Base-by-base conservation (phyloP, 2,888 invertebrate genomes). In the Agrochola lychnidis region DNA sequence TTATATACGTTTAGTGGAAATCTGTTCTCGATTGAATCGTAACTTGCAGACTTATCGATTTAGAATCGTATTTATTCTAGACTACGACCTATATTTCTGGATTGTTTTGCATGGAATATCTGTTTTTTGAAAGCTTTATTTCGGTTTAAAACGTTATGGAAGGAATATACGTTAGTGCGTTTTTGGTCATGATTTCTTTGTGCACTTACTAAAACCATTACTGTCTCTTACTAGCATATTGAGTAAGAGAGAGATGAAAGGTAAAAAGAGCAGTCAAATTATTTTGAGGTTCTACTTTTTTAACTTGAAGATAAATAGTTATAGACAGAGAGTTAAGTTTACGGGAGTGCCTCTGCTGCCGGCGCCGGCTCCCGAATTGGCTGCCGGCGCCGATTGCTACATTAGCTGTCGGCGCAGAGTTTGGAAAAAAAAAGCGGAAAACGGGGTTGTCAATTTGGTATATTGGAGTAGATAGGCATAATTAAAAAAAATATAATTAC, bases 11-110 rank as follows among this genome's bases (percentile, higher is more conserved):
- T 86, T 84, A 82, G 83, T 77, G 87, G 67, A 78, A 87, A 86
- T 84, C 84, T 86, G 85, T 79, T 82, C 81, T 73, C 87, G 56
- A 84, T 80, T 84, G 82, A 82, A 87, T 76, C 84, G 87, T 89
- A 87, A 88, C 87, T 86, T 70, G 77, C 76, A 87, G 88, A 78
- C 76, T 87, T 83, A 86, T 79, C 83, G 86, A 86, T 81, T 76
- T 73, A 45, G 63, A 77, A 76, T 76, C 80, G 69, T 76, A 87
- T 87, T 85, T 81, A 73, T 79, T 76, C 63, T 86, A 56, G 61
- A 76, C 69, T 77, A 62, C 67, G 76, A 79, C 73, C 78, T 74
- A 85, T 78, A 85, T 82, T 76, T 82, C 63, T 53, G 73, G 66
- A 70, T 85, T 72, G 79, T 79, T 79, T 78, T 73, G 69, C 73